Percentiles rank a stretch among this genome's conserved stretches.
These are phyloP conservation scores for Ptychochromis oligacanthus DNA, from an alignment of 2,113 vertebrate genomes.

Conservation along the genomic window DNA sequence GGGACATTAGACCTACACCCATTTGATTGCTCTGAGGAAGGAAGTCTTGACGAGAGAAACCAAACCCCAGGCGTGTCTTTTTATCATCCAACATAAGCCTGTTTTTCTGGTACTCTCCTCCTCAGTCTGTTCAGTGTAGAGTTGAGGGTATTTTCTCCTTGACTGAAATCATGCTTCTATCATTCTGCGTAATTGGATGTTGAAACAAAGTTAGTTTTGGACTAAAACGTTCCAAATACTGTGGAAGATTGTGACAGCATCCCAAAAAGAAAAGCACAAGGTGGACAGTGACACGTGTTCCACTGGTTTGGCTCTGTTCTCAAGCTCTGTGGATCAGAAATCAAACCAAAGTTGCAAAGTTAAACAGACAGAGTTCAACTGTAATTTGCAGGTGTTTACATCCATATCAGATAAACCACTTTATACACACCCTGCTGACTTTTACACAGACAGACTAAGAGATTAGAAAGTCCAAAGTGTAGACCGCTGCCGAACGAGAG, in stretches of 20 bases:
- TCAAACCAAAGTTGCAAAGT: not conserved
- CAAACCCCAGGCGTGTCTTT: not conserved
- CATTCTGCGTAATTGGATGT: not conserved
- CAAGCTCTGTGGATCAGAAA: not conserved
- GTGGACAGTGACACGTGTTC: not conserved
- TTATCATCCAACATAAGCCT: constrained; percentile 13
- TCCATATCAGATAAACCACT: not conserved
- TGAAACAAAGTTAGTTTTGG: not conserved
- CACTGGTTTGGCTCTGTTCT: not conserved
- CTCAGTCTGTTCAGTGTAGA: not conserved
- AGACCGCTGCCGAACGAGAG: not conserved
- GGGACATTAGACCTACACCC: constrained; percentile 46
- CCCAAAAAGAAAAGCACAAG: not conserved
- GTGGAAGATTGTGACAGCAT: not conserved
- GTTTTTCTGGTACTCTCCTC: not conserved
- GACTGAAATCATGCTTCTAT: not conserved
- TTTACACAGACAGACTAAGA: not conserved
- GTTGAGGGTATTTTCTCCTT: not conserved
- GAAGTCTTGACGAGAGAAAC: constrained; percentile 37
- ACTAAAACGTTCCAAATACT: not conserved
- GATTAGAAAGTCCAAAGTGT: not conserved
- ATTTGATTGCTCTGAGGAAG: constrained; percentile 55
- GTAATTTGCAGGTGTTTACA: not conserved
- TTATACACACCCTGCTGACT: not conserved
- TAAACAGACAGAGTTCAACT: not conserved